Evolutionary conservation across 2,888 invertebrate genomes (phyloP).

Genomic region (Strigamia crassipes): DNA sequence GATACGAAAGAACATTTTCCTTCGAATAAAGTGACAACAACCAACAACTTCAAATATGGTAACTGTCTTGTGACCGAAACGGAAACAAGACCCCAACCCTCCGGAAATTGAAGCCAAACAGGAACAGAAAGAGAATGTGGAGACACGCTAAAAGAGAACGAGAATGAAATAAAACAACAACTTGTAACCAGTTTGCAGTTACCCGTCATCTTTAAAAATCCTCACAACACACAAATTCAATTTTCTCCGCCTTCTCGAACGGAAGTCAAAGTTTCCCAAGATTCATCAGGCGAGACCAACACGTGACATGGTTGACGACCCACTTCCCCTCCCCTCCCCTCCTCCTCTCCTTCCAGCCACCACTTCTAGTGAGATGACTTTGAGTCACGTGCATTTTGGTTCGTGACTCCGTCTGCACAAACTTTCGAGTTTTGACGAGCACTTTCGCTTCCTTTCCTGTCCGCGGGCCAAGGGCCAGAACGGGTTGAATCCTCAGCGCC

Average conservation of each 20-base stretch:
- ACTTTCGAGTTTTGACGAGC: slow-evolving; percentile 8
- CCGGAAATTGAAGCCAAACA: slow-evolving; percentile 16
- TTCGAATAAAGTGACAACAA: slow-evolving; percentile 10
- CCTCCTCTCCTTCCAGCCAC: neutral
- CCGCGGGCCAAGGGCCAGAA: slow-evolving; percentile 27
- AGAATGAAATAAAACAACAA: slow-evolving; percentile 19
- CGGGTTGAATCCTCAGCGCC: slow-evolving; percentile 23
- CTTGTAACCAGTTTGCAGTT: slow-evolving; percentile 6
- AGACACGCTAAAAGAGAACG: neutral
- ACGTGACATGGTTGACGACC: slow-evolving; percentile 36
- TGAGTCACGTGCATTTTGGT: slow-evolving; percentile 22
- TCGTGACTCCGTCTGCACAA: slow-evolving; percentile 35
- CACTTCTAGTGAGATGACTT: slow-evolving; percentile 3
- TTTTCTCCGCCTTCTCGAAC: slow-evolving; percentile 39
- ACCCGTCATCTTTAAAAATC: slow-evolving; percentile 32
- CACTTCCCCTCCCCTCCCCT: neutral
- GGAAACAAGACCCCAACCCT: slow-evolving; percentile 24
- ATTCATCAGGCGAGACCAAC: slow-evolving; percentile 42
- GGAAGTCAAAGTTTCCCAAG: slow-evolving; percentile 42
- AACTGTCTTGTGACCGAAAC: slow-evolving; percentile 7
- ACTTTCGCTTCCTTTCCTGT: slow-evolving; percentile 20
- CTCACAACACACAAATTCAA: slow-evolving; percentile 36
- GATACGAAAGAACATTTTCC: slow-evolving; percentile 7
- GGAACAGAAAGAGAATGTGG: neutral
- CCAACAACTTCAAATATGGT: slow-evolving; percentile 33